These are phyloP conservation scores for Saccostrea cuccullata DNA, from an alignment of 1,140 invertebrate species.

Conservation along the genomic window DNA sequence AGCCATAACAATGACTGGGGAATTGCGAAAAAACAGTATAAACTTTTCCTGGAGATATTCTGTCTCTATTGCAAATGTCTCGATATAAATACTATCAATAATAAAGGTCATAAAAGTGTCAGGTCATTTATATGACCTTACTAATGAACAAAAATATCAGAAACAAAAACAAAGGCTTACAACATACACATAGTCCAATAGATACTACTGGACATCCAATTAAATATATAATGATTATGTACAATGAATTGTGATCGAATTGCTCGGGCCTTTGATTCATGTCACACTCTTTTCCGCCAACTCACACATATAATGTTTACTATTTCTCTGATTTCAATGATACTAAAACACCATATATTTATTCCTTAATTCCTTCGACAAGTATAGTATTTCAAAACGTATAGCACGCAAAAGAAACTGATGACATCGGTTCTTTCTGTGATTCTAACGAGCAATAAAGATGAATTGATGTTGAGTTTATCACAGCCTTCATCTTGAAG, in stretches of 20 bases:
- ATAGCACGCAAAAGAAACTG: not conserved
- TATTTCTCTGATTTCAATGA: too few species aligned
- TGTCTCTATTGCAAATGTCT: not conserved
- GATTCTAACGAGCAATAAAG: constrained; percentile 3
- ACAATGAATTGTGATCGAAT: constrained; percentile 10
- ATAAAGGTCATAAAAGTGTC: not conserved
- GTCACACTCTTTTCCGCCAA: too few species aligned
- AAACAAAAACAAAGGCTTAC: not conserved
- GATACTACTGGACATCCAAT: not conserved
- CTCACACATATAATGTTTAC: too few species aligned
- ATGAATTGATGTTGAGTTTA: not conserved
- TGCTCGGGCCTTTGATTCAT: not conserved
- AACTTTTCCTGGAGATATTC: constrained; percentile 10
- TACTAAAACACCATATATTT: too few species aligned
- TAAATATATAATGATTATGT: constrained; percentile 26
- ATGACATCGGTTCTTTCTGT: not conserved
- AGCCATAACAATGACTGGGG: not conserved
- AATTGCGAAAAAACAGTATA: not conserved
- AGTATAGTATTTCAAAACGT: not conserved
- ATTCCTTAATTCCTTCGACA: too few species aligned
- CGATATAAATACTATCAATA: constrained; percentile 13
- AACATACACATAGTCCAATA: not conserved
- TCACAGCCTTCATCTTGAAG: constrained; percentile 26
- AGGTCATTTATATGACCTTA: not conserved
- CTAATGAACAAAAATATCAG: not conserved